phyloP scores from a whole-genome alignment of 2,888 invertebrate species.

The Dynastes maya region DNA sequence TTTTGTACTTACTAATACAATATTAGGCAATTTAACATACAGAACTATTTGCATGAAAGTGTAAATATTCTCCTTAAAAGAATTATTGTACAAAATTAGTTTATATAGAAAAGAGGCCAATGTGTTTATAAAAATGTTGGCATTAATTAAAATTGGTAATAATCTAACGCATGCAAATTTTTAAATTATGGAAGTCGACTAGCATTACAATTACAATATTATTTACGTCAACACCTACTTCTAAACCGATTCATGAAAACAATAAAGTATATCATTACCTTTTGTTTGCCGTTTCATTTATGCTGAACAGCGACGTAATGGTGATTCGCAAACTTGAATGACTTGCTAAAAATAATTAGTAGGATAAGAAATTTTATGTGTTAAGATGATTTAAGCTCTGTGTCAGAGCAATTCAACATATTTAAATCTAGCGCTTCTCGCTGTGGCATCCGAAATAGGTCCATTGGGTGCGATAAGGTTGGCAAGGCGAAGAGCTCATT shows the following conservation, averaged over 20 bases:
- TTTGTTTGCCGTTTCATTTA: not conserved
- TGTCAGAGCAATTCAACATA: not conserved
- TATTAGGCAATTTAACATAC: slow-evolving; percentile 3
- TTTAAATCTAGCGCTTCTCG: slow-evolving; percentile 42
- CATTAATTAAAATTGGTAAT: not conserved
- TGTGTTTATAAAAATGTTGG: too few relatives aligned
- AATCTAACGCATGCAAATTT: slow-evolving; percentile 2
- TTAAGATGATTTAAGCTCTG: too few relatives aligned
- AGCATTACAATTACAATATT: not conserved
- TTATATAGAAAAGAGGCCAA: not conserved
- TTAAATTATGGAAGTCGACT: not conserved
- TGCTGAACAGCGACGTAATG: not conserved
- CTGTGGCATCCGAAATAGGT: slow-evolving; percentile 3
- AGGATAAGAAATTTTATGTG: not conserved
- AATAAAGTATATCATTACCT: not conserved
- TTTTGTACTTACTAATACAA: not conserved
- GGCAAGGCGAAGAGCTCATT: slow-evolving; percentile 45
- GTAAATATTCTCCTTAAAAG: too few relatives aligned
- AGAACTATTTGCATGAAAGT: not conserved
- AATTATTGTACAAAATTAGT: too few relatives aligned
- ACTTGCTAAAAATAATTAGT: not conserved
- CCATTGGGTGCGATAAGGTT: slow-evolving; percentile 15
- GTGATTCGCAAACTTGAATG: not conserved
- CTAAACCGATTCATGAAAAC: slow-evolving; percentile 5
- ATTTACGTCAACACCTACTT: slow-evolving; percentile 20